These are phyloP conservation scores for Tenebrosternarchus preto DNA, from an alignment of 2,113 vertebrate genomes.

Conservation along the genomic window DNA sequence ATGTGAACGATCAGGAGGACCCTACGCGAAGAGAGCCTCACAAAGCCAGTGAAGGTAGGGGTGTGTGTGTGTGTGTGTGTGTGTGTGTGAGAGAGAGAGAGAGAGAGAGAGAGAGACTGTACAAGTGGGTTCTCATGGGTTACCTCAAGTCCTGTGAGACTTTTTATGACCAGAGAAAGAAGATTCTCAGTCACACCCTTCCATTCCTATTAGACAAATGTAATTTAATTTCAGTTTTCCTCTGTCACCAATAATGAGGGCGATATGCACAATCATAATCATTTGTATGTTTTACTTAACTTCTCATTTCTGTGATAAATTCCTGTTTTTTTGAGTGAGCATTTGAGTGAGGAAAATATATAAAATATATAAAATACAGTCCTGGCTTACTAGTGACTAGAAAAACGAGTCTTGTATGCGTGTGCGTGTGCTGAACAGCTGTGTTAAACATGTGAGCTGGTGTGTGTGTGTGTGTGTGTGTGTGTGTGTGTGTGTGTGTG, in stretches of 20 bases:
- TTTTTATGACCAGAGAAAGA: not conserved
- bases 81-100: no score
- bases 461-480: no score
- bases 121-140: no score
- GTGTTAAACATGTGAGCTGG: no score
- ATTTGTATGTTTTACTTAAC: not conserved
- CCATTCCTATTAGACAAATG: not conserved
- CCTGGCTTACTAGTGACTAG: no score
- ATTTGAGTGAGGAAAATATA: no score
- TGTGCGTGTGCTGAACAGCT: no score
- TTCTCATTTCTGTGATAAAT: not conserved
- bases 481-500: no score
- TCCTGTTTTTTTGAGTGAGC: no score
- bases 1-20: not conserved
- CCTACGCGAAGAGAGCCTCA: not conserved
- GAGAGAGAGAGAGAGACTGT: no score
- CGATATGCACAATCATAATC: not conserved
- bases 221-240: not conserved
- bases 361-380: no score
- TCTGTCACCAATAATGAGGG: not conserved
- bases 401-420: no score
- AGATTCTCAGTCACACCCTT: not conserved
- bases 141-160: not conserved
- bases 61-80: not conserved
- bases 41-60: not conserved